phyloP scores from a whole-genome alignment of 2,888 invertebrate genomes.

The Pristionchus japonicus region DNA sequence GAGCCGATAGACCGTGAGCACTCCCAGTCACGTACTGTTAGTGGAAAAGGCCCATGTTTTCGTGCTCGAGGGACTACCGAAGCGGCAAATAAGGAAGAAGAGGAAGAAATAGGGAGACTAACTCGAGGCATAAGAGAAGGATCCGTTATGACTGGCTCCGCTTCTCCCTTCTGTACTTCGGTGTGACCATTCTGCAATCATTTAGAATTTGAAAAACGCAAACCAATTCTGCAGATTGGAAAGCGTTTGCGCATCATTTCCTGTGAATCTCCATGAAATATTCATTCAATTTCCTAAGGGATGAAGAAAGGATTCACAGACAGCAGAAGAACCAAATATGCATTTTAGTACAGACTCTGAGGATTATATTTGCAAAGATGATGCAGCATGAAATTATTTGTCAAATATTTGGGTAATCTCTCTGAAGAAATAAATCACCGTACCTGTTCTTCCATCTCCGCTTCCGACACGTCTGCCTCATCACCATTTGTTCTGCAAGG shows the following conservation, averaged over 20 bases:
- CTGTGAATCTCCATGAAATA: neutral
- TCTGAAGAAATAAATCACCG: neutral
- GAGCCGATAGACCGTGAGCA: neutral
- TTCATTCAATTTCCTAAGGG: neutral
- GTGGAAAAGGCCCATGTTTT: neutral
- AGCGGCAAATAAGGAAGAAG: neutral
- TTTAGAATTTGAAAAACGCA: neutral
- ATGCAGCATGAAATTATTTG: neutral
- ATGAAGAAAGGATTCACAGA: too few relatives aligned
- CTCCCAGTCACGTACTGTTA: neutral
- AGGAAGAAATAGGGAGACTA: neutral
- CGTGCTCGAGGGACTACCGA: neutral
- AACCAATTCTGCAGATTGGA: neutral
- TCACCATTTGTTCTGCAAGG: neutral
- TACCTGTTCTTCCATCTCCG: neutral
- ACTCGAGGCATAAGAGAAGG: slow-evolving; percentile 29
- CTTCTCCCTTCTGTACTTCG: neutral
- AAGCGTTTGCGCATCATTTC: neutral
- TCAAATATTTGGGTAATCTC: neutral
- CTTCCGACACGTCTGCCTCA: neutral
- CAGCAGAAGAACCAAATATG: too few relatives aligned
- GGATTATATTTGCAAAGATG: too few relatives aligned
- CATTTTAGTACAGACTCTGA: too few relatives aligned
- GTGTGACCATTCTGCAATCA: slow-evolving; percentile 3
- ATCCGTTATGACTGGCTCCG: slow-evolving; percentile 6